Conservation (phyloP, 2,797 vertebrate species). For the Phyllotis vaccarum region DNA sequence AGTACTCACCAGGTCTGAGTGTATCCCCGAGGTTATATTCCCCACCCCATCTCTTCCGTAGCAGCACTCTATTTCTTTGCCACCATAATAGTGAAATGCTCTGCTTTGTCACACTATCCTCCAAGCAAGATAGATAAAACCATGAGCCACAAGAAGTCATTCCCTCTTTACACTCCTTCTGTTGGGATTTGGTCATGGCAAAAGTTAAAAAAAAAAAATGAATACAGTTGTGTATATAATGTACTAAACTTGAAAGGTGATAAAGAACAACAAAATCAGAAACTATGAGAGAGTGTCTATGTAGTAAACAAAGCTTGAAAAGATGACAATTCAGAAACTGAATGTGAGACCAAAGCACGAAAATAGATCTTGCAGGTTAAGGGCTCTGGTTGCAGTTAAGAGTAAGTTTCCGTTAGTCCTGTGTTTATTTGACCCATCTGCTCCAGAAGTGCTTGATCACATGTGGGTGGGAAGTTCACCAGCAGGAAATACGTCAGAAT, state of each 20-base stretch:
- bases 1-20: background rate
- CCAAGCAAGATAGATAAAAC: background rate
- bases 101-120: background rate
- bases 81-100: background rate
- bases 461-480: background rate
- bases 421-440: background rate
- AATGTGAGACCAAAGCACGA: background rate
- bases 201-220: background rate
- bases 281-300: background rate
- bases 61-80: background rate
- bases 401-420: background rate
- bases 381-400: background rate
- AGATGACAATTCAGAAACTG: background rate
- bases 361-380: background rate
- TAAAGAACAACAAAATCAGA: background rate
- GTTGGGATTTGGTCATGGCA: background rate
- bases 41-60: background rate
- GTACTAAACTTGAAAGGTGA: background rate
- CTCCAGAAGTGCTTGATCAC: background rate
- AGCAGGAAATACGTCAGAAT: background rate
- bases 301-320: background rate
- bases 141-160: background rate
- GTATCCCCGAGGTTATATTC: background rate
- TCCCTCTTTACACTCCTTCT: background rate
- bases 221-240: background rate